Percentiles rank a stretch among this genome's conserved stretches.
Evolutionary conservation across 2,113 vertebrate genomes (phyloP).

Genomic region (Heloderma charlesbogerti): DNA sequence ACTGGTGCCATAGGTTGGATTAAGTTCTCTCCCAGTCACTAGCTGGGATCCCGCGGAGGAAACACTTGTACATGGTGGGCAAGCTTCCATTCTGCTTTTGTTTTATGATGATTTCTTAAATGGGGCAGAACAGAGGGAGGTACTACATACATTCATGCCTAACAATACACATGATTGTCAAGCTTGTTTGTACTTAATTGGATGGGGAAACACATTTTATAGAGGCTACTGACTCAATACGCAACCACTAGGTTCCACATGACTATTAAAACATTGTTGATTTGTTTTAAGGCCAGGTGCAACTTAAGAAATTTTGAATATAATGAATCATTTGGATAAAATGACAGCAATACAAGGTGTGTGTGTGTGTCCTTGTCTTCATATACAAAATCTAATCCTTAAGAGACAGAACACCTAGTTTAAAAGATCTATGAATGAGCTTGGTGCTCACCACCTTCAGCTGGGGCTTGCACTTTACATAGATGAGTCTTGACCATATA

Average conservation of each 20-base stretch:
- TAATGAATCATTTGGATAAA: neutral
- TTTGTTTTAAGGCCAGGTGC: neutral
- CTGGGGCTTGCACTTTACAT: neutral
- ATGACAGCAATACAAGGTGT: too few relatives aligned
- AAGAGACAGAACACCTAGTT: neutral
- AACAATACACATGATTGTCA: neutral
- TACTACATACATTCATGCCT: neutral
- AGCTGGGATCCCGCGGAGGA: neutral
- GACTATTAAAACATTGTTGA: neutral
- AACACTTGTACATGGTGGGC: neutral
- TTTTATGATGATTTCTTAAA: neutral
- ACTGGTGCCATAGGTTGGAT: neutral
- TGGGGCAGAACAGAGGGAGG: neutral
- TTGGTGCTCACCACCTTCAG: neutral
- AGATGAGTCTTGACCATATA: neutral
- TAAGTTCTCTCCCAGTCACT: neutral
- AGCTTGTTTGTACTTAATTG: neutral
- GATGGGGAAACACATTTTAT: neutral
- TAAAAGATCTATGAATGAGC: neutral
- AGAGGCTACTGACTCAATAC: neutral
- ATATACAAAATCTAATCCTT: neutral
- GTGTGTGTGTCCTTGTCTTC: neutral
- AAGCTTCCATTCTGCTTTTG: neutral
- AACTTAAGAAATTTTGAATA: neutral
- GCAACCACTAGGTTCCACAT: neutral